Percentiles rank a stretch among this genome's conserved stretches.
Conservation (phyloP, 2,113 vertebrate genomes). For the Thunnus thynnus region DNA sequence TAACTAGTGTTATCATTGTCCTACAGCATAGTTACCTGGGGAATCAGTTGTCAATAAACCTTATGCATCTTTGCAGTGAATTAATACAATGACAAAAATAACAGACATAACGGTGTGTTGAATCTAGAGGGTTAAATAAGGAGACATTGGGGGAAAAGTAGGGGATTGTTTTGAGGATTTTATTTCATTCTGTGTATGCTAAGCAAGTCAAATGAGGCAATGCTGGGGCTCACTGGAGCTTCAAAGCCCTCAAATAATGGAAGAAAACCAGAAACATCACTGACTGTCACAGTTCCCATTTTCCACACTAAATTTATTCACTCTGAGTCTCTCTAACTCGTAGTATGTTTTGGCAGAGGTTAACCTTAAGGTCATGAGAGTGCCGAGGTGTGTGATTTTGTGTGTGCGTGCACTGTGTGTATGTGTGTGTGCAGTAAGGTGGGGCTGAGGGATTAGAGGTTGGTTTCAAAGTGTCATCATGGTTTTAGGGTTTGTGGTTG, state of each 20-base stretch:
- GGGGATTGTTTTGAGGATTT: not conserved
- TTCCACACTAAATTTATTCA: conserved; percentile 27
- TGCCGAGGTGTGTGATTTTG: conserved; percentile 12
- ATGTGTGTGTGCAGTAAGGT: conserved; percentile 38
- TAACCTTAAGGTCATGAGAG: conserved; percentile 45
- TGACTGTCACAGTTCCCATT: conserved; percentile 38
- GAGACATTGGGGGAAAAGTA: not conserved
- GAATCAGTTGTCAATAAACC: not conserved
- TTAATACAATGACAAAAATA: too few species aligned
- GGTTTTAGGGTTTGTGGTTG: conserved; percentile 71
- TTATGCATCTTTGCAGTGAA: too few species aligned
- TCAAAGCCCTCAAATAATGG: conserved; percentile 3
- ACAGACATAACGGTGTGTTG: not conserved
- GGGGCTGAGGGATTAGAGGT: conserved; percentile 46
- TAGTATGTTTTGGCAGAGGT: conserved; percentile 46
- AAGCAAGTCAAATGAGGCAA: conserved; percentile 35
- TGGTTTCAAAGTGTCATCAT: conserved; percentile 64
- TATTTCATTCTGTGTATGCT: conserved; percentile 12
- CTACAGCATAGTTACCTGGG: too few species aligned
- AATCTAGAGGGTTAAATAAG: not conserved
- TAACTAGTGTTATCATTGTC: not conserved
- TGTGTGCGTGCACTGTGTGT: conserved; percentile 12
- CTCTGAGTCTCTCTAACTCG: conserved; percentile 3
- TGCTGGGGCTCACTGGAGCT: conserved; percentile 6
- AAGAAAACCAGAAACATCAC: conserved; percentile 26